Percentiles rank a stretch among this genome's conserved stretches.
Conservation (phyloP, 2,888 invertebrate genomes). For the Alloplasta piceator region DNA sequence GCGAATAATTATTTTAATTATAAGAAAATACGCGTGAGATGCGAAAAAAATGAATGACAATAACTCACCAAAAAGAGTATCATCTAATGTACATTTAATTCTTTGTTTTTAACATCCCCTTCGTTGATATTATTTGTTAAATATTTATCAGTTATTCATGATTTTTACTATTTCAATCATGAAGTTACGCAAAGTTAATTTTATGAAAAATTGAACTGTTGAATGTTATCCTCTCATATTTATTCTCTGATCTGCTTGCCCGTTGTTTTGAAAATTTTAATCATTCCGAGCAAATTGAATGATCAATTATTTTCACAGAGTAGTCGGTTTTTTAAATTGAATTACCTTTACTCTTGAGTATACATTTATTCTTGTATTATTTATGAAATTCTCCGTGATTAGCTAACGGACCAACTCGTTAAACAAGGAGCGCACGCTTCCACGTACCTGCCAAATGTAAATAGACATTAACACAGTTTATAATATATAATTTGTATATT, state of each 20-base stretch:
- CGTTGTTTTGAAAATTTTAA: constrained; percentile 7
- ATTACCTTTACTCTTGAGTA: neutral
- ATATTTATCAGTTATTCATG: constrained; percentile 12
- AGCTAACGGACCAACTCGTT: constrained; percentile 56
- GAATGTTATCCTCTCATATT: neutral
- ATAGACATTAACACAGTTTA: constrained; percentile 37
- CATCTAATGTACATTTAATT: constrained; percentile 38
- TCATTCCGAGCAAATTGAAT: constrained; percentile 20
- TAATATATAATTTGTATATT: neutral
- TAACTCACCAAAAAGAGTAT: constrained; percentile 55
- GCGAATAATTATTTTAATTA: neutral
- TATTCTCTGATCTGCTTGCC: neutral
- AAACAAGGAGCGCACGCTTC: constrained; percentile 70
- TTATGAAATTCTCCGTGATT: constrained; percentile 49
- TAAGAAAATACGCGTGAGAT: neutral
- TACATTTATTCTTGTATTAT: constrained; percentile 24
- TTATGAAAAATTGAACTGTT: neutral
- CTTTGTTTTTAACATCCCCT: neutral
- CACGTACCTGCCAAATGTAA: constrained; percentile 70
- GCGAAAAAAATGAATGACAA: constrained; percentile 30
- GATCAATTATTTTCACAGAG: too few relatives aligned
- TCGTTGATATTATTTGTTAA: constrained; percentile 33
- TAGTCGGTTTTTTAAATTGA: constrained; percentile 40
- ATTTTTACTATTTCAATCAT: constrained; percentile 5
- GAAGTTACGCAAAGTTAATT: constrained; percentile 2